phyloP scores from a whole-genome alignment of 2,797 vertebrate genomes.

The Lacerta bilineata region DNA sequence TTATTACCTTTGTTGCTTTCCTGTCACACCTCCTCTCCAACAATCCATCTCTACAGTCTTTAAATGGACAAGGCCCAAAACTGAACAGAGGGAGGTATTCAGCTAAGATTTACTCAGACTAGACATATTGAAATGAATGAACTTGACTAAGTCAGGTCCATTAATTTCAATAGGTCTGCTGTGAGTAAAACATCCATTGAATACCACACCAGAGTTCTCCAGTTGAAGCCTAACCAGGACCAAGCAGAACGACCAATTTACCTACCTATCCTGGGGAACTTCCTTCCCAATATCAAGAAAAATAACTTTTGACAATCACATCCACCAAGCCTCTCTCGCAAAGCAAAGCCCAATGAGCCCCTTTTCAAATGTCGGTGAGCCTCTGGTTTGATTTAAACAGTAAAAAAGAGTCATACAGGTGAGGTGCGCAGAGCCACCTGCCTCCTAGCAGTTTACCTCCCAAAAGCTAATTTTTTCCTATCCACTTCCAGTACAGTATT shows the following conservation, averaged over 20 bases:
- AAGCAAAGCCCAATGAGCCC: neutral
- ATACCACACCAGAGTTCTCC: neutral
- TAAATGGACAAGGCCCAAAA: neutral
- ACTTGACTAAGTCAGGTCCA: too few species aligned
- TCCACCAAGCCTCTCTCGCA: neutral
- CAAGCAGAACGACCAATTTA: neutral
- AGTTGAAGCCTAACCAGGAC: neutral
- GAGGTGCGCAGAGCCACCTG: neutral
- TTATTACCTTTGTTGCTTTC: neutral
- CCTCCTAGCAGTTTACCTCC: neutral
- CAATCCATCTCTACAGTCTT: neutral
- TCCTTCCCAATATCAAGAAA: neutral
- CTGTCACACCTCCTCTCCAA: neutral
- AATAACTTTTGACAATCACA: neutral
- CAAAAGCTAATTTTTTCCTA: neutral
- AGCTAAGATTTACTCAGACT: too few species aligned
- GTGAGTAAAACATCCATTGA: too few species aligned
- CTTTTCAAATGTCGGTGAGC: neutral
- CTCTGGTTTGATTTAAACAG: neutral
- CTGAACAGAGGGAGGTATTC: neutral
- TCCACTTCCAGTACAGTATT: neutral
- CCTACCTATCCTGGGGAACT: neutral
- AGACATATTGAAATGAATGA: too few species aligned
- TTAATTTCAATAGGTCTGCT: too few species aligned
- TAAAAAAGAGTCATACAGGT: neutral